Base-by-base conservation (phyloP, 35 echinoderm and acorn worm species). In the Ophioderma brevispina region DNA sequence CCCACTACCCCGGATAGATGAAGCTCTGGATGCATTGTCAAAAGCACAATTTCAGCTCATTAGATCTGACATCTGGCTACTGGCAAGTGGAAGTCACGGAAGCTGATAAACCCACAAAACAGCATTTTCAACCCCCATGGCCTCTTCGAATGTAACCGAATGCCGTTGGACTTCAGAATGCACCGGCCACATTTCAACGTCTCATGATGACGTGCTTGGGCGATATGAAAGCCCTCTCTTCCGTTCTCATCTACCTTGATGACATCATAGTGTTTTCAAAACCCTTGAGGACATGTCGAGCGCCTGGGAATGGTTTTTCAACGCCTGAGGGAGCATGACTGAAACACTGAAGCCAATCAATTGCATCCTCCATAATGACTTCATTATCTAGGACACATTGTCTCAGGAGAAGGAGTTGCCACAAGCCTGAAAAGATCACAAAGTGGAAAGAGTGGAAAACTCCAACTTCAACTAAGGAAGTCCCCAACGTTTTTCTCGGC, bases 181-280 rank as follows among this genome's bases (percentile, higher is more conserved):
- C 81, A 1, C 87, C 87, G 0, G 81, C 82, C 25, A 90, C 88
- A 0, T 94, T 94, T 37, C 91, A 88, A 37, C 3, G 41, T 39
- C 17, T 91, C 10, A 86, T 91, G 82, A 82, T 86, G 56, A 38
- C 38, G 36, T 89, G 86, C 80, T 6, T 94, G 15, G 92, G 92
- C 0, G 91, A 88, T 32, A 55, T 88, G 39, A 88, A 93, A n/a
- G n/a, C n/a, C 40, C 56, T 88, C 3, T 64, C 80, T 34, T 15
- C 49, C 13, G 80, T 70, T 34, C 39, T 89, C 0, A 39, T 94
- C 15, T 94, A 94, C 36, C 41, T 85, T 0, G 87, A 94, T 89
- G 92, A 94, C 64, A n/a, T n/a, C n/a, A 90, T 94, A 17, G 59
- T 94, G 1, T 94, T 94, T 32, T 94, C 92, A 0, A 80, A 40